These are phyloP conservation scores for Amphipoea lucens DNA, from an alignment of 2,888 invertebrate genomes.

Conservation along the genomic window DNA sequence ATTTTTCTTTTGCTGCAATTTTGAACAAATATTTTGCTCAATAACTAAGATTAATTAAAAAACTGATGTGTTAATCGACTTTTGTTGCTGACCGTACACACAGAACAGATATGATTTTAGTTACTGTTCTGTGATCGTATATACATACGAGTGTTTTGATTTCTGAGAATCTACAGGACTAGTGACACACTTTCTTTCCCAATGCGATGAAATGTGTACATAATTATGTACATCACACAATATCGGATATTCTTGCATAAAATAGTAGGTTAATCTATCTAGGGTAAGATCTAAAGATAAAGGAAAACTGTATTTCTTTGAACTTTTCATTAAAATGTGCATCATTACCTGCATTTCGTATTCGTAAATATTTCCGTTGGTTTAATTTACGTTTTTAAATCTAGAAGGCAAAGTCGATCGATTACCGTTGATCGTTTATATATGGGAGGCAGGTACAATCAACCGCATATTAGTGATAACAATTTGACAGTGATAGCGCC, in stretches of 20 bases:
- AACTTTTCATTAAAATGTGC: not conserved
- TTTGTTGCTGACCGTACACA: too few species aligned
- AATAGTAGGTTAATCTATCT: slow-evolving; percentile 27
- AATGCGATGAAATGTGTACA: not conserved
- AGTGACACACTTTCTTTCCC: not conserved
- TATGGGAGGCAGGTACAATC: not conserved
- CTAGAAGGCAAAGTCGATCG: not conserved
- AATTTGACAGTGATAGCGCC: not conserved
- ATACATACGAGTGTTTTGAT: not conserved
- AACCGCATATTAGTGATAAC: too few species aligned
- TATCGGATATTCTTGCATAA: slow-evolving; percentile 1
- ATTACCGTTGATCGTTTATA: not conserved
- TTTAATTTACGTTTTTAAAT: not conserved
- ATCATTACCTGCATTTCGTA: not conserved
- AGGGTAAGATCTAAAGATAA: slow-evolving; percentile 6
- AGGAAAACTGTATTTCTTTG: slow-evolving; percentile 1
- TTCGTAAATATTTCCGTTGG: not conserved
- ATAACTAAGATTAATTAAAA: too few species aligned
- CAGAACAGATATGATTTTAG: too few species aligned
- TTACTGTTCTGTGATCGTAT: too few species aligned
- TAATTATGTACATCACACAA: not conserved
- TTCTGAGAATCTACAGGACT: not conserved
- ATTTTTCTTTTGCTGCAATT: too few species aligned
- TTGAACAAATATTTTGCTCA: too few species aligned
- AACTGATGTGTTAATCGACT: too few species aligned